These are phyloP conservation scores for Saccopteryx bilineata DNA, from an alignment of 2,113 vertebrate genomes.

Conservation along the genomic window DNA sequence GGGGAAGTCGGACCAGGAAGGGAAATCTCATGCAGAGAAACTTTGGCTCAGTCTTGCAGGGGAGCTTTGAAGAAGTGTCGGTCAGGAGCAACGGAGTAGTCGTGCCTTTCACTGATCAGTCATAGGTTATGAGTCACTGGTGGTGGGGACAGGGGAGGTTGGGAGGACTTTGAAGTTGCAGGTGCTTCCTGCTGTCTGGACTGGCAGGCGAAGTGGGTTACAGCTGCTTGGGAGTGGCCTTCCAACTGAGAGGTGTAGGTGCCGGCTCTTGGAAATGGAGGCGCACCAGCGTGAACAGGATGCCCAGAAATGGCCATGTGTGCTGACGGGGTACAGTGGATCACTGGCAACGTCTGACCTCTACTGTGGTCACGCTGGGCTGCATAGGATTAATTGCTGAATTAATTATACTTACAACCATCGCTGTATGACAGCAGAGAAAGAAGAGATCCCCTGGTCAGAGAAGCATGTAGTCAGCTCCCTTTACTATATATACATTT, in stretches of 20 bases:
- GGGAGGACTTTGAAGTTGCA: not conserved
- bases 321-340: not conserved
- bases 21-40: not conserved
- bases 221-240: too few species aligned
- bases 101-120: not conserved
- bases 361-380: not conserved
- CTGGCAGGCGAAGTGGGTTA: not conserved
- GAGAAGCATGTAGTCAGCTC: not conserved
- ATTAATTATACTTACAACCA: not conserved
- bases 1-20: not conserved
- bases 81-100: too few species aligned
- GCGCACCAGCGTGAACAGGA: not conserved
- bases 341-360: not conserved
- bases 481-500: not conserved
- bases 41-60: not conserved
- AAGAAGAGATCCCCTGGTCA: not conserved
- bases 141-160: not conserved
- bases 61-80: not conserved
- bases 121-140: not conserved
- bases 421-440: not conserved
- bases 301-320: not conserved
- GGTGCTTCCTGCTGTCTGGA: not conserved
- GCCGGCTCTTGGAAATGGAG: not conserved
- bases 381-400: not conserved
- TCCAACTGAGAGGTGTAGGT: not conserved